Percentiles rank a stretch among this genome's conserved stretches.
phyloP scores from a whole-genome alignment of 2,888 invertebrate species.

The Parnassius apollo region DNA sequence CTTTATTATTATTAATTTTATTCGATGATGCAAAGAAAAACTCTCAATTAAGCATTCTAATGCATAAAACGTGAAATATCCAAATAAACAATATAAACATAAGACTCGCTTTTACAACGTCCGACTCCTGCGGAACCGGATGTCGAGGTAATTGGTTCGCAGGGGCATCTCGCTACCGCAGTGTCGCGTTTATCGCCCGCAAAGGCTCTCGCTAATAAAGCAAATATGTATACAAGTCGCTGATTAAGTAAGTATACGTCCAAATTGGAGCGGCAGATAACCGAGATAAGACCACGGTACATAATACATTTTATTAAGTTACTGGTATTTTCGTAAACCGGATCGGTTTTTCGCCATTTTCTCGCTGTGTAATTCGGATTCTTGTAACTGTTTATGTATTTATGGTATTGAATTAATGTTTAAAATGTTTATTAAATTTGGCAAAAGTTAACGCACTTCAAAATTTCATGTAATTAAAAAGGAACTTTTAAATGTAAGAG shows the following conservation, averaged over 20 bases:
- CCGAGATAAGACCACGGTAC: constrained; percentile 10
- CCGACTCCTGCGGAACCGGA: constrained; percentile 2
- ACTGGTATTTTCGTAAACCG: not conserved
- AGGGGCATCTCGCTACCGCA: constrained; percentile 8
- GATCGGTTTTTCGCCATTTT: constrained; percentile 18
- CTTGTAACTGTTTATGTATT: constrained; percentile 19
- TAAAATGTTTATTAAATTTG: constrained; percentile 2
- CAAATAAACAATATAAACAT: not conserved
- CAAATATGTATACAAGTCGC: constrained; percentile 3
- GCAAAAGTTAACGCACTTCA: not conserved
- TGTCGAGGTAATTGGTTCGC: constrained; percentile 1
- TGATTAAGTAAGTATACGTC: constrained; percentile 18
- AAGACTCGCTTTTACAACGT: not conserved
- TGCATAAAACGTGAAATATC: too few relatives aligned
- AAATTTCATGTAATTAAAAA: constrained; percentile 22
- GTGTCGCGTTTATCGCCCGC: not conserved
- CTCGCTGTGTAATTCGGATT: not conserved
- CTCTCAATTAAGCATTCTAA: too few relatives aligned
- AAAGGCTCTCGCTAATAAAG: constrained; percentile 16
- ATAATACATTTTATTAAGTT: not conserved
- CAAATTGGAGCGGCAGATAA: constrained; percentile 19
- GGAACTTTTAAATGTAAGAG: constrained; percentile 19
- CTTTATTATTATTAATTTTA: too few relatives aligned
- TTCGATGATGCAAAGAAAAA: too few relatives aligned
- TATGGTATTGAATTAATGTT: constrained; percentile 1